phyloP scores from a whole-genome alignment of 2,888 invertebrate genomes.

The Gymnoscelis rufifasciata region DNA sequence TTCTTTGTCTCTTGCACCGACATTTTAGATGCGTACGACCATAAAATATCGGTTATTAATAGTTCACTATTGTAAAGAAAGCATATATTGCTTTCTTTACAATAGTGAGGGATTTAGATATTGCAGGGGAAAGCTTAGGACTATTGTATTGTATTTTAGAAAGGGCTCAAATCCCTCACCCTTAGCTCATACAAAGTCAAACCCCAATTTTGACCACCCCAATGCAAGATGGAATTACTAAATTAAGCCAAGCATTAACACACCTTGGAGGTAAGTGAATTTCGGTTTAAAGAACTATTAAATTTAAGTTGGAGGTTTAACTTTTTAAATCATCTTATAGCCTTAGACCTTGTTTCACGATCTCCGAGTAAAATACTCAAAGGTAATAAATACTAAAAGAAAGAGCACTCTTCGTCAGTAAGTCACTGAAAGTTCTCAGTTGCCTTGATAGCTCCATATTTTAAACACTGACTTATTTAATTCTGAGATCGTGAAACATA shows the following conservation, averaged over 20 bases:
- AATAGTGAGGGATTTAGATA: neutral
- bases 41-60: neutral
- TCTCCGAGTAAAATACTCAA: too few species aligned
- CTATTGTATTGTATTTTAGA: neutral
- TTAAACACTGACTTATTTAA: too few species aligned
- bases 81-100: too few species aligned
- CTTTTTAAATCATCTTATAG: too few species aligned
- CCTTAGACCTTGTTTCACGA: too few species aligned
- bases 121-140: neutral
- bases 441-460: too few species aligned
- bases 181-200: neutral
- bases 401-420: too few species aligned
- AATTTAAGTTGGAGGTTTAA: too few species aligned
- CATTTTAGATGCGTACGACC: too few species aligned
- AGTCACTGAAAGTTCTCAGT: too few species aligned
- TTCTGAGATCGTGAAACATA: too few species aligned
- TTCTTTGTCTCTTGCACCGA: neutral
- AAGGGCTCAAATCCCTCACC: constrained; percentile 1
- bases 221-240: neutral
- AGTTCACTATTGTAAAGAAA: neutral
- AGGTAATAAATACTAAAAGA: too few species aligned
- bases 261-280: neutral
- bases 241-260: neutral
- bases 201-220: constrained; percentile 3
- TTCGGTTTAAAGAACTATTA: neutral